phyloP scores from a whole-genome alignment of 2,888 invertebrate species.

The Smittia aterrima region DNA sequence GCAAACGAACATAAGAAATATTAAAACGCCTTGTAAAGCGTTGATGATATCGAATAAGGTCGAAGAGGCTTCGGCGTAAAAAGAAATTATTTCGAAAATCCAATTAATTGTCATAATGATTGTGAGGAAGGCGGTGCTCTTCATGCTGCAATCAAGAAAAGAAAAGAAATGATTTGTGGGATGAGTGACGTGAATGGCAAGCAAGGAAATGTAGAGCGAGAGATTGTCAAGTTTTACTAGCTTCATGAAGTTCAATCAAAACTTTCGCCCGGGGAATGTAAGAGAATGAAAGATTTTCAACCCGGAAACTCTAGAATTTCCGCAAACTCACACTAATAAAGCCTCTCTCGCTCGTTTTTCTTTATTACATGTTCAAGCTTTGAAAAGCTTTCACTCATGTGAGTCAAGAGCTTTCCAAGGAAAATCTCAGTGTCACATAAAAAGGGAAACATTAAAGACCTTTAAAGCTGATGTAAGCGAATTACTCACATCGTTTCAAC shows the following conservation, averaged over 20 bases:
- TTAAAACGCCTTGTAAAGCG: constrained; percentile 67
- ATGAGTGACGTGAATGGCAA: not conserved
- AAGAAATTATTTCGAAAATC: constrained; percentile 69
- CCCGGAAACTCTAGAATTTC: constrained; percentile 6
- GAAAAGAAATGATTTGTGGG: not conserved
- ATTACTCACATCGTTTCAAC: constrained; percentile 41
- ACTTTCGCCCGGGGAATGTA: not conserved
- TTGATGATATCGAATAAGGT: constrained; percentile 68
- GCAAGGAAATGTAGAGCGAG: too few species aligned
- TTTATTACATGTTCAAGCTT: not conserved
- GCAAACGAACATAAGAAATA: constrained; percentile 64
- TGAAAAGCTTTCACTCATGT: not conserved
- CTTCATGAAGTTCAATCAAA: constrained; percentile 1
- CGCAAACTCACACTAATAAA: not conserved
- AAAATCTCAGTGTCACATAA: constrained; percentile 11
- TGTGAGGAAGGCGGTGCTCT: constrained; percentile 57
- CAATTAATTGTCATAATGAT: constrained; percentile 69
- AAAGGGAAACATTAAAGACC: constrained; percentile 5
- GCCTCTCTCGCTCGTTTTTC: not conserved
- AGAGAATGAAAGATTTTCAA: not conserved
- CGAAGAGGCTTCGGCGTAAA: constrained; percentile 56
- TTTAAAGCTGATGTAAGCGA: not conserved
- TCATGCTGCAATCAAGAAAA: constrained; percentile 47
- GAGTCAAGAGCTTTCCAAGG: constrained; percentile 4
- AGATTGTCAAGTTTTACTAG: too few species aligned